phyloP scores from a whole-genome alignment of 2,113 vertebrate genomes.

The Procavia capensis region DNA sequence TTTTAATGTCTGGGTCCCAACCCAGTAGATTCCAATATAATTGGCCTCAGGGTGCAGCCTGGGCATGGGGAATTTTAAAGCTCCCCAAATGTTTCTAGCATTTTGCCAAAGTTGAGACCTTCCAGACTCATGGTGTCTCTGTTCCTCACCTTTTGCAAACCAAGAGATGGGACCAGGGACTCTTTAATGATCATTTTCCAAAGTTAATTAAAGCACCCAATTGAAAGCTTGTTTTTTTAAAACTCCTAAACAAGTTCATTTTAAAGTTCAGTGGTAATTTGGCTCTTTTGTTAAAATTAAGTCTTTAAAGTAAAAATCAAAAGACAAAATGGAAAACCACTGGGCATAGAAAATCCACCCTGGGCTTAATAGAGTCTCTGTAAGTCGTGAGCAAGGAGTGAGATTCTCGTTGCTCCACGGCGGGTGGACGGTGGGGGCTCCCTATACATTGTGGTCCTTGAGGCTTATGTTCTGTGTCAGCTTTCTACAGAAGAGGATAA shows the following conservation, averaged over 20 bases:
- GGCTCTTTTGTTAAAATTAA: constrained; percentile 84
- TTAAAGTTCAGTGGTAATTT: constrained; percentile 77
- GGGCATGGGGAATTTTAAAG: neutral
- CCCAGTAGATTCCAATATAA: neutral
- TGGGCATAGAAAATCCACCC: constrained; percentile 86
- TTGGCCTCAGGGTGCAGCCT: neutral
- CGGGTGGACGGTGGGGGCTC: neutral
- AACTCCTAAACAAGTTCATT: constrained; percentile 70
- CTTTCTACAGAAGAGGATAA: constrained; percentile 74
- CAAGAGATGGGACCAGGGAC: neutral
- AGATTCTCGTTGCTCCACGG: neutral
- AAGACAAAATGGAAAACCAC: constrained; percentile 82
- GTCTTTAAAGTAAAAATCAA: constrained; percentile 81
- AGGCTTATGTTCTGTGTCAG: constrained; percentile 76
- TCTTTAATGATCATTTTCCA: constrained; percentile 62
- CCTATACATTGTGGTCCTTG: neutral
- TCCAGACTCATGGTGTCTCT: neutral
- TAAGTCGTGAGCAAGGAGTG: constrained; percentile 28
- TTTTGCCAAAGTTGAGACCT: neutral
- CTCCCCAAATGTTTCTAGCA: neutral
- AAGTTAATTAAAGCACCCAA: constrained; percentile 72
- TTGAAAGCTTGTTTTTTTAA: constrained; percentile 63
- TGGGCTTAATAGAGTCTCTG: constrained; percentile 77
- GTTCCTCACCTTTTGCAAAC: constrained; percentile 22
- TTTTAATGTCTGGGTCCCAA: neutral